Evolutionary conservation across 2,797 vertebrate genomes (phyloP), one percentile per base, ranked within the genome.

Genomic region (Catharus ustulatus): DNA sequence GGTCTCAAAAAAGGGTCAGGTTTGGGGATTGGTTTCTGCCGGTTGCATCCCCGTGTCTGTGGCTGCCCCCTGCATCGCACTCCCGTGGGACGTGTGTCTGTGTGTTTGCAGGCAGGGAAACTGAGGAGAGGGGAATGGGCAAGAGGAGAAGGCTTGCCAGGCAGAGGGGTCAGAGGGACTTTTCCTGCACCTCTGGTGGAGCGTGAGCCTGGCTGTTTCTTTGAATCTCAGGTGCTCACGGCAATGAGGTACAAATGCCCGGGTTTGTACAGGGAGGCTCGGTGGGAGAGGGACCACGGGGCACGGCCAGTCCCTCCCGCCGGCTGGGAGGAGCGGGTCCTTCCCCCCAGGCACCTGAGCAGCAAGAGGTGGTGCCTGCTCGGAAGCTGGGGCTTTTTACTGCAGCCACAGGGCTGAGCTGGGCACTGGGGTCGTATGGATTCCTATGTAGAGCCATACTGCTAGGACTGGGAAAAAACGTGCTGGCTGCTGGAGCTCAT

Each of bases 271-370:
- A 5, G 48, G 58, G 2, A 4, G 48, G 13, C 10, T 82, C 1
- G 2, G 43, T 26, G 57, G n/a, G 21, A 34, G 8, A 58, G 16
- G 13, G 13, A 8, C 8, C 1, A 0, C 0, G 2, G 55, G n/a
- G 69, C 43, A 4, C 20, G 1, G 1, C 22, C 2, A 0, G 57
- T 9, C 15, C 52, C 8, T 5, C 32, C 5, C 1, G 11, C 27
- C 34, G 12, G 26, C 45, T 0, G 3, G 55, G 61, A 68, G 36
- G 27, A 45, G 49, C 23, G 8, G 38, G 23, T 30, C 20, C 15
- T 1, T 1, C 34, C 34, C 18, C 1, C 1, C 1, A 4, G 19
- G 18, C 30, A n/a, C 29, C 58, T 15, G 46, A 18, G 40, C 40
- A 59, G 62, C 26, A 16, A 20, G 62, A 27, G 19, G 21, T 9